phyloP scores from a whole-genome alignment of 2,113 vertebrate species.

The Cyanistes caeruleus region DNA sequence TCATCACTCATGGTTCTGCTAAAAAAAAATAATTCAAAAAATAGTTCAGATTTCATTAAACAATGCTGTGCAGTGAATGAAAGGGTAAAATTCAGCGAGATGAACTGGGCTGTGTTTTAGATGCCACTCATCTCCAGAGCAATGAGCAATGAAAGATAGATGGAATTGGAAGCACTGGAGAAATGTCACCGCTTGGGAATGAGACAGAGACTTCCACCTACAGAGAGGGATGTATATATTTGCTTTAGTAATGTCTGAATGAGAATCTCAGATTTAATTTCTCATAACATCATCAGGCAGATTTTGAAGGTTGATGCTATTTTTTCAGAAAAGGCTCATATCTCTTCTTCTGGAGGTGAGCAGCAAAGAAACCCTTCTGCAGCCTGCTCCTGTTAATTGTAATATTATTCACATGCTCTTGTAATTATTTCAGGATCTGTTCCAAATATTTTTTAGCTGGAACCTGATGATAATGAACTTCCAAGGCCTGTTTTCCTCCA shows the following conservation, averaged over 20 bases:
- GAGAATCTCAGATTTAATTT: conserved; percentile 34
- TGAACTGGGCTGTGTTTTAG: conserved; percentile 49
- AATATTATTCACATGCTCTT: conserved; percentile 15
- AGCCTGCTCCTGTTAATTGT: background rate
- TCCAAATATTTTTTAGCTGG: conserved; percentile 27
- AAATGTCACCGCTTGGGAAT: background rate
- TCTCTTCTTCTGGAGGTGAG: background rate
- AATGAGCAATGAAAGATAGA: conserved; percentile 46
- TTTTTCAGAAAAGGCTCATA: background rate
- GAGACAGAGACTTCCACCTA: background rate
- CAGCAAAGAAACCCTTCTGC: background rate
- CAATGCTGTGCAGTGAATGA: conserved; percentile 5
- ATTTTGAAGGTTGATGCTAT: background rate
- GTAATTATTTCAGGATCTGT: conserved; percentile 57
- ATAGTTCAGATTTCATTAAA: conserved; percentile 53
- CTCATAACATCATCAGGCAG: background rate
- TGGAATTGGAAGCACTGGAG: background rate
- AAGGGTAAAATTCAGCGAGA: conserved; percentile 42
- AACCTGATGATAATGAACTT: conserved; percentile 10
- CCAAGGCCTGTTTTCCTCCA: background rate
- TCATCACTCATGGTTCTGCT: conserved; percentile 29
- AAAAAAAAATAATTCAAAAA: background rate
- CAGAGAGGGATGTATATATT: background rate
- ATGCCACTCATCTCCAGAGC: conserved; percentile 51
- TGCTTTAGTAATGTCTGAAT: conserved; percentile 49